Conservation (phyloP, 2,113 vertebrate species). For the Emydura subglobosa region DNA sequence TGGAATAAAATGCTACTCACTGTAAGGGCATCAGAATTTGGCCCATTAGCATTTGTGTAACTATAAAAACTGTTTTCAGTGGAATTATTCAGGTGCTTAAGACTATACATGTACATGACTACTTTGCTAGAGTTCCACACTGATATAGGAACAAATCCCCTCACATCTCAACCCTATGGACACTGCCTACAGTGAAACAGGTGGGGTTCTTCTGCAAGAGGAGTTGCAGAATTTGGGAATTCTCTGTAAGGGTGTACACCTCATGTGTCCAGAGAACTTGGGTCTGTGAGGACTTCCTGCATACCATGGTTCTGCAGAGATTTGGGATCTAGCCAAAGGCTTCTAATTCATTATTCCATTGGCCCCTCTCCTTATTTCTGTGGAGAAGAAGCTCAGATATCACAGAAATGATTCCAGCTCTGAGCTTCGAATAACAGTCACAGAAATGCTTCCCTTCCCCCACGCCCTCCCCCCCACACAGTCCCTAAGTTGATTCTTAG, state of each 20-base stretch:
- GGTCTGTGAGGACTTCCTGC: background rate
- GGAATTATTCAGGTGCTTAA: background rate
- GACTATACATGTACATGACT: accelerated
- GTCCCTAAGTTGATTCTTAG: background rate
- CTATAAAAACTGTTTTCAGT: background rate
- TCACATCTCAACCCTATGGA: background rate
- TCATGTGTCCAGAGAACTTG: background rate
- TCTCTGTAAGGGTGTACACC: background rate
- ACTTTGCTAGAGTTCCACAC: background rate
- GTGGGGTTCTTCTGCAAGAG: background rate
- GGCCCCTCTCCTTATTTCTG: background rate
- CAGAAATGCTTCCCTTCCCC: background rate
- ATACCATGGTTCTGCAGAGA: background rate
- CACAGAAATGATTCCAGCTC: background rate
- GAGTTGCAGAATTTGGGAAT: background rate
- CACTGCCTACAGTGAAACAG: background rate
- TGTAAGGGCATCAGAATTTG: background rate
- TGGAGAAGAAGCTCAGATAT: background rate
- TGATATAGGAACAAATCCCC: background rate
- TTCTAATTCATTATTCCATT: background rate
- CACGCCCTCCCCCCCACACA: background rate
- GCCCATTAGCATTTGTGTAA: background rate
- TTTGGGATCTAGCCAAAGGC: background rate
- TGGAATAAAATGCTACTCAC: background rate
- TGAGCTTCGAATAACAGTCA: background rate